Conservation (phyloP, 2,797 vertebrate species). For the Coccyzus lansbergi region DNA sequence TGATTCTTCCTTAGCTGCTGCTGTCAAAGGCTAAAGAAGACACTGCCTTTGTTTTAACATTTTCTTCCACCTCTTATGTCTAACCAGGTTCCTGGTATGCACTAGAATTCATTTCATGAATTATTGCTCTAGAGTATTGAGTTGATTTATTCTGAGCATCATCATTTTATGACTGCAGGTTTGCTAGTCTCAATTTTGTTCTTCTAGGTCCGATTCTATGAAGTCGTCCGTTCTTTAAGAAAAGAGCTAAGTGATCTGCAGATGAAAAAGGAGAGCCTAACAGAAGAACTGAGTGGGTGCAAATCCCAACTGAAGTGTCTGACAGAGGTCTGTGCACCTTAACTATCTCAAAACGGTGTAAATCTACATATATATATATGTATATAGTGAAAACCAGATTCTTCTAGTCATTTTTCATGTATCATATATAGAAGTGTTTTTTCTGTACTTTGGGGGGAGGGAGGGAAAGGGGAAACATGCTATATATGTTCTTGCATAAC, state of each 20-base stretch:
- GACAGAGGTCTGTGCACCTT: constrained; percentile 85
- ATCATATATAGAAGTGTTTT: not conserved
- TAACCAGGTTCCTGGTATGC: not conserved
- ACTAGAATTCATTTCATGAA: not conserved
- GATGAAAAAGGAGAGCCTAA: constrained; percentile 80
- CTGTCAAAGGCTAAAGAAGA: not conserved
- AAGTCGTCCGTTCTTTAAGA: constrained; percentile 85
- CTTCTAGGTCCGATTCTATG: constrained; percentile 85
- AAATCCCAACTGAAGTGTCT: constrained; percentile 85
- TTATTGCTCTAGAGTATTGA: not conserved
- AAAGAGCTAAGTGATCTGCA: constrained; percentile 84
- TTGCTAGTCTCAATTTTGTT: not conserved
- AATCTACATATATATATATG: not conserved
- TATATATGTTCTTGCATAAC: not conserved
- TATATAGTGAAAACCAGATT: not conserved
- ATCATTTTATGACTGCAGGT: not conserved
- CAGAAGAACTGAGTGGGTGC: constrained; percentile 84
- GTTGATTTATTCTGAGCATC: not conserved
- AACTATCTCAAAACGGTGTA: not conserved
- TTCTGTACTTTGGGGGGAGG: not conserved
- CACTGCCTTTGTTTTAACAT: not conserved
- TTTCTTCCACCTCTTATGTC: not conserved
- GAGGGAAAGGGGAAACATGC: not conserved
- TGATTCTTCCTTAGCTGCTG: not conserved
- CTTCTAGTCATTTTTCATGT: not conserved